A percentile compares a stretch with the other conserved stretches of the same genome.
Conservation (phyloP, 2,888 invertebrate genomes). For the Molanna angustata region DNA sequence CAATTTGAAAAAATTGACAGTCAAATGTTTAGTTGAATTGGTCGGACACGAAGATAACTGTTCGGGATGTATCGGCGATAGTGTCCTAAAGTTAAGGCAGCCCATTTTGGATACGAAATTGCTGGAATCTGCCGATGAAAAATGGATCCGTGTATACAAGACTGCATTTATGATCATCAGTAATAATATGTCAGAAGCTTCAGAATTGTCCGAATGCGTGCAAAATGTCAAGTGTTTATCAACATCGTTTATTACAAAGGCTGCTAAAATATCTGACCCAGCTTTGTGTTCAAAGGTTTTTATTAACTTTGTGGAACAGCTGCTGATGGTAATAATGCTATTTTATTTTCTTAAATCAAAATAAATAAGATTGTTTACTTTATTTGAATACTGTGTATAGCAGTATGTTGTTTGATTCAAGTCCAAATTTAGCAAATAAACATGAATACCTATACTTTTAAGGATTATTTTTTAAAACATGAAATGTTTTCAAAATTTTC, state of each 20-base stretch:
- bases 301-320: too few relatives aligned
- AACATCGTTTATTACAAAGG: constrained; percentile 42
- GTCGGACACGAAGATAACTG: constrained; percentile 43
- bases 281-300: too few relatives aligned
- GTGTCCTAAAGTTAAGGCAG: constrained; percentile 37
- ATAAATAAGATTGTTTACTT: too few relatives aligned
- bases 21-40: constrained; percentile 44
- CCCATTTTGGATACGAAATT: constrained; percentile 39
- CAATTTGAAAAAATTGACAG: constrained; percentile 37
- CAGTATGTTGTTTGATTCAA: too few relatives aligned
- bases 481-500: too few relatives aligned
- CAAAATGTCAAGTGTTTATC: constrained; percentile 40
- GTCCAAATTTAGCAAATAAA: too few relatives aligned
- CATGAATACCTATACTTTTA: too few relatives aligned
- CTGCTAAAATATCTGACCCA: too few relatives aligned
- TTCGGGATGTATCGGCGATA: constrained; percentile 38
- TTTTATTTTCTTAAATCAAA: too few relatives aligned
- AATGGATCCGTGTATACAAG: constrained; percentile 42
- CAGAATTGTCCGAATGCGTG: constrained; percentile 34
- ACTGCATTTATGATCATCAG: constrained; percentile 35
- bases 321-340: too few relatives aligned
- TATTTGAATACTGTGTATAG: too few relatives aligned
- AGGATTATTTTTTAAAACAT: too few relatives aligned
- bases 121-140: constrained; percentile 40
- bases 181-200: constrained; percentile 27